Percentiles rank a stretch among this genome's conserved stretches.
Conservation (phyloP, 2,888 invertebrate species). For the Catonia carolina region DNA sequence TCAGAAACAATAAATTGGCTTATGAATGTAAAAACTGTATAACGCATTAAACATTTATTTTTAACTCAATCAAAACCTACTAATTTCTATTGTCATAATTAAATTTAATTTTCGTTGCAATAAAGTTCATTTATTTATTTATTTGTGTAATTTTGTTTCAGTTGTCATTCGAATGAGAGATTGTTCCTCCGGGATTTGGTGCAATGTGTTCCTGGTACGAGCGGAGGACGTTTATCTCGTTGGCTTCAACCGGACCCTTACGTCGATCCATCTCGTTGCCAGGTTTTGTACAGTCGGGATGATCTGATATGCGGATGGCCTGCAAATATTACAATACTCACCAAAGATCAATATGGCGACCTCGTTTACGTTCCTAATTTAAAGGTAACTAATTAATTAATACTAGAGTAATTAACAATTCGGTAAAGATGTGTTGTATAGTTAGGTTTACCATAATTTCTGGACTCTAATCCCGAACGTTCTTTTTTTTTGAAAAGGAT, state of each 20-base stretch:
- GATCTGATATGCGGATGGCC: constrained; percentile 75
- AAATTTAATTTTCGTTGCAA: too few species aligned
- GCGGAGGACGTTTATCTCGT: constrained; percentile 85
- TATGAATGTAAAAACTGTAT: too few species aligned
- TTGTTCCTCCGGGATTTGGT: constrained; percentile 91
- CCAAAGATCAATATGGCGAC: constrained; percentile 88
- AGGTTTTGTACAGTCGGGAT: constrained; percentile 67
- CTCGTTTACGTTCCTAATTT: constrained; percentile 76
- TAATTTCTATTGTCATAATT: too few species aligned
- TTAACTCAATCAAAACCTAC: too few species aligned
- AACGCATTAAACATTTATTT: too few species aligned
- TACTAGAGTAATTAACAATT: too few species aligned
- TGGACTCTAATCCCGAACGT: too few species aligned
- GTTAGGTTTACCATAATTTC: too few species aligned
- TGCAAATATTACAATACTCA: constrained; percentile 70
- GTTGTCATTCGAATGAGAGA: constrained; percentile 82
- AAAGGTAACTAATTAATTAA: constrained; percentile 52
- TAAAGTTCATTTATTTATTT: too few species aligned
- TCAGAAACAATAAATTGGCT: too few species aligned
- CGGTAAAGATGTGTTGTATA: too few species aligned
- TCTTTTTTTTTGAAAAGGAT: too few species aligned
- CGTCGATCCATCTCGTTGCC: constrained; percentile 82
- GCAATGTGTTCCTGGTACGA: constrained; percentile 72
- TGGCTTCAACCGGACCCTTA: constrained; percentile 93
- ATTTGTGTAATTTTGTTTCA: constrained; percentile 43